Evolutionary conservation across 2,797 vertebrate species (phyloP).

Genomic region (Leuciscus waleckii): DNA sequence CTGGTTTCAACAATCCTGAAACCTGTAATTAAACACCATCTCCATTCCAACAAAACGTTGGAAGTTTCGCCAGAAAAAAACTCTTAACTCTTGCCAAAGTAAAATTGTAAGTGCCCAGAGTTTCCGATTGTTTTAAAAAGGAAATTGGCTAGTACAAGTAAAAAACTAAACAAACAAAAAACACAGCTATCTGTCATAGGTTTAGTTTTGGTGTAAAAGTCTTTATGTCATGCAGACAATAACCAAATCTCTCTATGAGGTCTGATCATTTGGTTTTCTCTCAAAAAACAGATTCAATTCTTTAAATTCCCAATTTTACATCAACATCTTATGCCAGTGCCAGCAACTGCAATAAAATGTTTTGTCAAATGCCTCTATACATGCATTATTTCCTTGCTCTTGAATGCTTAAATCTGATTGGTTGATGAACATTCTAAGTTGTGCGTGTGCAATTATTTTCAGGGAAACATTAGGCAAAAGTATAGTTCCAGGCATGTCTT

Average conservation of each 20-base stretch:
- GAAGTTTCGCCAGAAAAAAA: not conserved
- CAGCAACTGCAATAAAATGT: not conserved
- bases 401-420: too few relatives aligned
- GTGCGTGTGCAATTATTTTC: too few relatives aligned
- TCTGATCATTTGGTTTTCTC: not conserved
- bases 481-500: not conserved
- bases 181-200: not conserved
- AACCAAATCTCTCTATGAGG: not conserved
- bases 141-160: not conserved
- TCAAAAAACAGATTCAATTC: not conserved
- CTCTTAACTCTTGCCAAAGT: not conserved
- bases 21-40: not conserved
- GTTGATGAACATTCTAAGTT: too few relatives aligned
- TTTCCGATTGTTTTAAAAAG: not conserved
- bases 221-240: not conserved
- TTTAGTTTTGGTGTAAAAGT: not conserved
- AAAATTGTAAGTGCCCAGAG: not conserved
- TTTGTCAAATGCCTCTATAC: not conserved
- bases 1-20: slow-evolving; percentile 11
- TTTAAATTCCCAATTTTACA: not conserved
- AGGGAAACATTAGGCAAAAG: not conserved
- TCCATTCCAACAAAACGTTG: slow-evolving; percentile 14
- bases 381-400: not conserved
- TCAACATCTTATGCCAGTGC: slow-evolving; percentile 9
- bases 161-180: not conserved